Evolutionary conservation across 2,797 vertebrate genomes (phyloP).

Genomic region (Muraenolepis orangiensis): DNA sequence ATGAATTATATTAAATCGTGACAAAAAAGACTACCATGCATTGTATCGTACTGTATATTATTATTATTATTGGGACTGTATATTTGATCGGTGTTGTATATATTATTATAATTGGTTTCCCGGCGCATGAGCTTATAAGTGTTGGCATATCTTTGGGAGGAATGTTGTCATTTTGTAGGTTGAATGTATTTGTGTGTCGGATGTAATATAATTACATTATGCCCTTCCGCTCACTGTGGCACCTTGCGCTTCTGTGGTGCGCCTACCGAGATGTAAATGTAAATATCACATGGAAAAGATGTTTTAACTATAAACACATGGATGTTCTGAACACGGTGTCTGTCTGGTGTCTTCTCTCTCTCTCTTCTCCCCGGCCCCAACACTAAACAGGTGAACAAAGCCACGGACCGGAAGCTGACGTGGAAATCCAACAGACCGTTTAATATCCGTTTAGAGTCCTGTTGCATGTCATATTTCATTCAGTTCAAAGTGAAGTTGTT

Average conservation of each 20-base stretch:
- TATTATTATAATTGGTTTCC: neutral
- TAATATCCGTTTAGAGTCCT: neutral
- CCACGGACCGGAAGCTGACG: neutral
- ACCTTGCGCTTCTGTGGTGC: neutral
- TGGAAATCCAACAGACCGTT: neutral
- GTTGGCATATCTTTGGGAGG: neutral
- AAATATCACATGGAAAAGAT: neutral
- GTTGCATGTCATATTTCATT: too few species aligned
- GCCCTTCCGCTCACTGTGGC: neutral
- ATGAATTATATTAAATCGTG: neutral
- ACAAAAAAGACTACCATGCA: neutral
- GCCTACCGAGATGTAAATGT: neutral
- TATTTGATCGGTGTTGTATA: neutral
- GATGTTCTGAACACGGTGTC: neutral
- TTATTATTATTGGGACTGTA: neutral
- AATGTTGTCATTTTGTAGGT: neutral
- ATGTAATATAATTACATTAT: slow-evolving; percentile 6
- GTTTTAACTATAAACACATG: neutral
- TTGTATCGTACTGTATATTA: neutral
- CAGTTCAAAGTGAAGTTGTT: too few species aligned
- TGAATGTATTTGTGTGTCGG: neutral
- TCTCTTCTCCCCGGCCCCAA: too few species aligned
- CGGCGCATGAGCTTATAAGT: neutral
- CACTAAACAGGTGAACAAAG: too few species aligned
- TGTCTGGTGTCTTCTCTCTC: neutral